These are phyloP conservation scores for Ceratothoa steindachneri DNA, from an alignment of 2,888 invertebrate species.

Conservation along the genomic window DNA sequence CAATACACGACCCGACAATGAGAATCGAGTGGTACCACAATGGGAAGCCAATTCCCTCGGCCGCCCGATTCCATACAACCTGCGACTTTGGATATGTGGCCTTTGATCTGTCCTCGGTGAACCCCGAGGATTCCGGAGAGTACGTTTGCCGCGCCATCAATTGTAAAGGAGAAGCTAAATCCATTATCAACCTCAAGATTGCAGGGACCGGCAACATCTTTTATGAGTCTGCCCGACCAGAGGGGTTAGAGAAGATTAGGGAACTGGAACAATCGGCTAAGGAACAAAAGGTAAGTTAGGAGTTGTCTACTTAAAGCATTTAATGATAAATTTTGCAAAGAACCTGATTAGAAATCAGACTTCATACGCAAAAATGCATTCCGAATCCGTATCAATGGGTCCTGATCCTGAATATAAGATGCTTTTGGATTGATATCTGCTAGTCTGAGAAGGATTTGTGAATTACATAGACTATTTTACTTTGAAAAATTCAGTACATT, in stretches of 20 bases:
- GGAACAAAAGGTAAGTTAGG: too few relatives aligned
- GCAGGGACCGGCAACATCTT: constrained; percentile 71
- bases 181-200: constrained; percentile 74
- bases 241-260: constrained; percentile 85
- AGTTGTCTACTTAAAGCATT: too few relatives aligned
- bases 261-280: constrained; percentile 83
- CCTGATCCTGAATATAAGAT: too few relatives aligned
- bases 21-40: constrained; percentile 88
- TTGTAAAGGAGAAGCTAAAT: constrained; percentile 81
- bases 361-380: too few relatives aligned
- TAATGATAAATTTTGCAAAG: too few relatives aligned
- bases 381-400: too few relatives aligned
- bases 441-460: too few relatives aligned
- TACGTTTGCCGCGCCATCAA: constrained; percentile 91
- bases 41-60: constrained; percentile 83
- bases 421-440: too few relatives aligned
- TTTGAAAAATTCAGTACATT: too few relatives aligned
- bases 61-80: constrained; percentile 85
- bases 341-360: too few relatives aligned
- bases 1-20: constrained; percentile 82
- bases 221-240: constrained; percentile 86
- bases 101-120: constrained; percentile 86
- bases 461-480: too few relatives aligned
- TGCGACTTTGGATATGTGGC: constrained; percentile 98
- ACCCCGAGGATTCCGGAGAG: constrained; percentile 92